A percentile compares a stretch with the other conserved stretches of the same genome.
Evolutionary conservation across 2,888 invertebrate genomes (phyloP).

Genomic region (Caenorhabditis wallacei): DNA sequence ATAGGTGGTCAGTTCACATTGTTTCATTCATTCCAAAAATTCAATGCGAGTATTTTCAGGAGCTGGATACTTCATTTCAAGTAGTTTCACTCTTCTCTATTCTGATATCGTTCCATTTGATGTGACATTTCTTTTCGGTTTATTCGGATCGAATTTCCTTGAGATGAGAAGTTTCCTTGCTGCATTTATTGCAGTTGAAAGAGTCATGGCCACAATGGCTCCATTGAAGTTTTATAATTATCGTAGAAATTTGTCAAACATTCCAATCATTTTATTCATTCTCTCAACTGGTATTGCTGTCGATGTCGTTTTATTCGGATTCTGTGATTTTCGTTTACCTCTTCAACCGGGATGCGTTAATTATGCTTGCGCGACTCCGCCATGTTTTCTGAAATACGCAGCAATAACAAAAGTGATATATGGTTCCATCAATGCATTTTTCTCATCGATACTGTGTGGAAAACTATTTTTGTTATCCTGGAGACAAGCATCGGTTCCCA

Average conservation of each 20-base stretch:
- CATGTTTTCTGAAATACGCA: conserved; percentile 16
- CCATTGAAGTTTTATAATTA: conserved; percentile 35
- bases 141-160: conserved; percentile 16
- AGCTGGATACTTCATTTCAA: conserved; percentile 15
- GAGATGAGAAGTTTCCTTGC: conserved; percentile 53
- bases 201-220: conserved; percentile 19
- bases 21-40: background rate
- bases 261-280: conserved; percentile 32
- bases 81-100: conserved; percentile 18
- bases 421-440: conserved; percentile 11
- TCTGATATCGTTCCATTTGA: conserved; percentile 31
- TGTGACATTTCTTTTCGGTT: conserved; percentile 22
- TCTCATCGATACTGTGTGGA: conserved; percentile 20
- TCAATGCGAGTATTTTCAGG: background rate
- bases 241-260: conserved; percentile 25
- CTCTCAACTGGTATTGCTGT: conserved; percentile 13
- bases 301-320: conserved; percentile 20
- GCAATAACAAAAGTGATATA: conserved; percentile 17
- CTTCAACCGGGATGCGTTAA: background rate
- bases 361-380: conserved; percentile 26
- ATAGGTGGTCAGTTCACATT: background rate
- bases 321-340: conserved; percentile 35
- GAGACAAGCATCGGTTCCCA: background rate
- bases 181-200: conserved; percentile 38
- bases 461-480: conserved; percentile 14